These are phyloP conservation scores for Drosophila limbata DNA, from an alignment of 2,888 invertebrate species.

Conservation along the genomic window DNA sequence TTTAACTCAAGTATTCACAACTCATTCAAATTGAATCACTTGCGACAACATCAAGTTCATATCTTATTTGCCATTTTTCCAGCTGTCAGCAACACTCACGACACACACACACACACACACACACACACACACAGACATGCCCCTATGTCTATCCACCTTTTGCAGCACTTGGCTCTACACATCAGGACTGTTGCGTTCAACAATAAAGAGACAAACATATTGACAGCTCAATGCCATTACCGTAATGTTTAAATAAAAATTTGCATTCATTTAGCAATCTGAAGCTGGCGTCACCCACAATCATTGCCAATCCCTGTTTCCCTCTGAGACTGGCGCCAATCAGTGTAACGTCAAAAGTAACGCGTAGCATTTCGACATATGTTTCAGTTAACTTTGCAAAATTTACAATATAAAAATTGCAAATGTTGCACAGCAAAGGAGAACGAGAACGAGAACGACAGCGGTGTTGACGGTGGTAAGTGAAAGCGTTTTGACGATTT, in stretches of 20 bases:
- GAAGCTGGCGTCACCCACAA: conserved; percentile 32
- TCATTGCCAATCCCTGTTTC: conserved; percentile 23
- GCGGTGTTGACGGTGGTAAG: conserved; percentile 31
- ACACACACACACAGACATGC: conserved; percentile 44
- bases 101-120: conserved; percentile 28
- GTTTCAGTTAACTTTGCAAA: conserved; percentile 69
- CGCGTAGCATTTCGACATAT: conserved; percentile 61
- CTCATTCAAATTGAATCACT: conserved; percentile 44
- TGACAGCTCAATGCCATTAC: conserved; percentile 79
- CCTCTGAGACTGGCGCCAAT: conserved; percentile 57
- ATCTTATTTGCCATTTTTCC: conserved; percentile 69
- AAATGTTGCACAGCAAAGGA: conserved; percentile 47
- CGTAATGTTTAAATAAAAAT: conserved; percentile 77
- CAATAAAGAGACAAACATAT: conserved; percentile 75
- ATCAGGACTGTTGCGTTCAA: conserved; percentile 25
- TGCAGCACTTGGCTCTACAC: conserved; percentile 17
- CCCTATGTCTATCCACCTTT: conserved; percentile 31
- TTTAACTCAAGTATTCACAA: background rate
- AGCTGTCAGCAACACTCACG: conserved; percentile 68
- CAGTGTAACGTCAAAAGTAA: conserved; percentile 68
- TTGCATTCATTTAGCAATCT: conserved; percentile 76
- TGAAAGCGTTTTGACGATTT: conserved; percentile 65
- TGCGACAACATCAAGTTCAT: conserved; percentile 39
- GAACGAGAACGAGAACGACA: conserved; percentile 14
- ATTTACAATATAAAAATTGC: conserved; percentile 72